A percentile compares a stretch with the other conserved stretches of the same genome.
Evolutionary conservation across 2,113 vertebrate genomes (phyloP).

Genomic region (Dicrurus megarhynchus): DNA sequence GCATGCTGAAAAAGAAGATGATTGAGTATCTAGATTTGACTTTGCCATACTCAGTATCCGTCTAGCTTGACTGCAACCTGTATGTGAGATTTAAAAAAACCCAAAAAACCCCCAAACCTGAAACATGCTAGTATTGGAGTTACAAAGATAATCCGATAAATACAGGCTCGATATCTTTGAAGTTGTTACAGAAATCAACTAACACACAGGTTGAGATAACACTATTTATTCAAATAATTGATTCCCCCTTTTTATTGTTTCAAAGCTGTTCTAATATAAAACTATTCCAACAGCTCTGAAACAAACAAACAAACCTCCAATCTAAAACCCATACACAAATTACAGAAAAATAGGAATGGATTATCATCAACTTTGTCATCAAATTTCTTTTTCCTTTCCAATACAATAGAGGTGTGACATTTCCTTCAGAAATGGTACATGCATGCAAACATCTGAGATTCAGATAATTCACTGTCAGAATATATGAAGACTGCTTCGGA

Average conservation of each 20-base stretch:
- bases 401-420: neutral
- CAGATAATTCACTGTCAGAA: neutral
- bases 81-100: neutral
- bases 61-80: neutral
- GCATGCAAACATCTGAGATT: neutral
- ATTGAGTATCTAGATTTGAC: neutral
- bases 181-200: neutral
- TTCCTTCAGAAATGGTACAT: neutral
- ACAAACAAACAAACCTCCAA: neutral
- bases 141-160: neutral
- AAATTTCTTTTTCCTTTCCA: neutral
- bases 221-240: neutral
- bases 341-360: neutral
- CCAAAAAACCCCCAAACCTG: accelerated
- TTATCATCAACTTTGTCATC: neutral
- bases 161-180: neutral
- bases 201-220: neutral
- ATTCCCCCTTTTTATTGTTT: neutral
- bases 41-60: neutral
- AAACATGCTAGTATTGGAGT: neutral
- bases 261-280: neutral
- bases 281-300: neutral
- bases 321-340: neutral
- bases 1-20: slow-evolving; percentile 33
- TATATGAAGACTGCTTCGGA: neutral